Evolutionary conservation across 2,797 vertebrate genomes (phyloP), one percentile per base, ranked within the genome.

Genomic region (Dermochelys coriacea): DNA sequence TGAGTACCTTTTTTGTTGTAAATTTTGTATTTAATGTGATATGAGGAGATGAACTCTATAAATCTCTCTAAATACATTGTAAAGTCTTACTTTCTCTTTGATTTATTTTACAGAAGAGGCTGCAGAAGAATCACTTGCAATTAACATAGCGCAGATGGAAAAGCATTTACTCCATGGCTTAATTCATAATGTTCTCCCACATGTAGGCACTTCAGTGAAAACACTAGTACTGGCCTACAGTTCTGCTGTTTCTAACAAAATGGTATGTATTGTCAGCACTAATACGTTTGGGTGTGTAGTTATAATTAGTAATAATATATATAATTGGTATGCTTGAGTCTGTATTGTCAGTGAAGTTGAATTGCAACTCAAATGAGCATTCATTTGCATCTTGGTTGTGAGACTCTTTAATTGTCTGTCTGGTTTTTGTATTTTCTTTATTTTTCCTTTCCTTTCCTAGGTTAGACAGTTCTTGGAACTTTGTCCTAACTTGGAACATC

Each of bases 141-240:
- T 99, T 82, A 98, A 95, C 96, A 98, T 98, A 77, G 99, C 99
- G 79, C 99, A 99, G 95, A 98, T 99, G 97, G 99, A 99, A 95
- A 99, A 99, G 96, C 98, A 97, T 88, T 98, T 99, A 88, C 98
- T 99, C 64, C 98, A 99, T 52, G 99, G 99, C 80, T 98, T 99
- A 84, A 99, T 99, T 97, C 99, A 99, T 97, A 98, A 99, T 95
- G 98, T 99, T 93, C 98, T 99, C 64, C 99, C 99, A 0, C 95
- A 97, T 71, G 99, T 99, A 21, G 99, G 99, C 71, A 94, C 98
- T 31, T 99, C 99, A 37, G 99, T 99, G 83, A 99, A 98, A 98
- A 99, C 99, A 8, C 95, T 99, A 84, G 98, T 99, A 79, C 97
- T 99, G 97, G 99, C 99, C 0, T 99, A 99, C 98, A 99, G 99